Base-by-base conservation (phyloP, 2,113 vertebrate species). In the Clarias magur region DNA sequence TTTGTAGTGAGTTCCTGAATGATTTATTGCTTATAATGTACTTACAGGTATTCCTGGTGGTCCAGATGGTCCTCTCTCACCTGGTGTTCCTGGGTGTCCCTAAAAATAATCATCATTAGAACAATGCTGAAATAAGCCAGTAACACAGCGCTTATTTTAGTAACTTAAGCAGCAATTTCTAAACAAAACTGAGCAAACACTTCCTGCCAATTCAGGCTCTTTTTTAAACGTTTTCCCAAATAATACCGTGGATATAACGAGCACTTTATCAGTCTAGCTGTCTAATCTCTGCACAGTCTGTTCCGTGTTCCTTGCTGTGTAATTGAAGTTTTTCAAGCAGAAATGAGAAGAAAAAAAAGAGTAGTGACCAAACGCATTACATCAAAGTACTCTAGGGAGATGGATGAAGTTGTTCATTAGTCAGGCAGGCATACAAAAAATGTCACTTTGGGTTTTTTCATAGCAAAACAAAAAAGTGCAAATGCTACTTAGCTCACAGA, bases 21-120 rank as follows among this genome's bases (percentile, higher is more conserved):
- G 5, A 48, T 53, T 54, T 15, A 53, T 68, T 2, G 30, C 0
- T 42, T 30, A 80, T 62, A 30, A 65, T 65, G 13, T 65, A 96
- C 97, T 96, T 95, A 99, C 98, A 92, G 93, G 93, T 86, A 93
- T 95, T 83, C 98, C 98, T 68, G 95, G 93, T n/a, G 93, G 94
- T 90, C 98, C 98, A 0, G 96, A 92, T 84, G 89, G 88, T 27
- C 98, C 98, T 7, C 90, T 86, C 75, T 92, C 94, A 89, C 98
- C 98, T 72, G 97, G 95, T n/a, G 88, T 92, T 78, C 98, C 98
- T 8, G 96, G 94, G 90, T 99, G 98, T 82, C 98, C 98, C 98
- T 99, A 88, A 82, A 80, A 88, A 87, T 87, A 82, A 70, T 67
- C 79, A 54, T 87, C 30, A 84, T 56, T 88, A 10, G 89, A 85